A percentile compares a stretch with the other conserved stretches of the same genome.
Conservation (phyloP, 2,888 invertebrate genomes). For the Anaspis maculata region DNA sequence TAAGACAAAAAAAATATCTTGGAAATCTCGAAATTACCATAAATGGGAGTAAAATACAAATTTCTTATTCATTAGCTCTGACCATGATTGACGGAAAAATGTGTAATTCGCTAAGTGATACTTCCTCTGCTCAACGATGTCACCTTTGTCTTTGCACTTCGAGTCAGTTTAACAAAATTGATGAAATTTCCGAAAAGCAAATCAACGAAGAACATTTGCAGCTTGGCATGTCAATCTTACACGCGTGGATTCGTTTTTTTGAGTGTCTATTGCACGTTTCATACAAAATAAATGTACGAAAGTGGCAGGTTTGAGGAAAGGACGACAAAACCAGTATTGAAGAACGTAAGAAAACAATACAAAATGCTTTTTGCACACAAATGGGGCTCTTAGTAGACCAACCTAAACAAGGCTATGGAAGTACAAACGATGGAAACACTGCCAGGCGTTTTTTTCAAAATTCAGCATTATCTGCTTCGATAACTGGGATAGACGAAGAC, state of each 20-base stretch:
- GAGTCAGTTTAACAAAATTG: not conserved
- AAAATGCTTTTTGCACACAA: not conserved
- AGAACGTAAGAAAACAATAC: not conserved
- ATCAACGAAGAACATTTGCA: not conserved
- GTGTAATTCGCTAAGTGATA: constrained; percentile 5
- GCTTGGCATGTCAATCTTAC: too few relatives aligned
- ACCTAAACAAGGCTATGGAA: not conserved
- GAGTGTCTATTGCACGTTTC: not conserved
- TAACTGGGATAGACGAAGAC: not conserved
- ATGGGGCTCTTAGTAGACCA: not conserved
- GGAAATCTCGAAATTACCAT: too few relatives aligned
- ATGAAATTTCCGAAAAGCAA: not conserved
- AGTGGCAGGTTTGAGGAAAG: not conserved
- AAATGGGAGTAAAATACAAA: too few relatives aligned
- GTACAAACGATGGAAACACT: too few relatives aligned
- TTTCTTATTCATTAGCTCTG: too few relatives aligned
- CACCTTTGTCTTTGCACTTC: constrained; percentile 1
- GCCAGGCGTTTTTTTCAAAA: not conserved
- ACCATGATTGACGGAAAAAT: too few relatives aligned
- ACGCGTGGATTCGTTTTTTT: too few relatives aligned
- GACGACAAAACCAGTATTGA: not conserved
- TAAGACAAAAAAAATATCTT: not conserved
- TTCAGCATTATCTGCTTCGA: not conserved
- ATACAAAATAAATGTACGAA: not conserved
- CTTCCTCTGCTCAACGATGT: constrained; percentile 2